Base-by-base conservation (phyloP, 2,113 vertebrate species). In the Aspidoscelis tigris region DNA sequence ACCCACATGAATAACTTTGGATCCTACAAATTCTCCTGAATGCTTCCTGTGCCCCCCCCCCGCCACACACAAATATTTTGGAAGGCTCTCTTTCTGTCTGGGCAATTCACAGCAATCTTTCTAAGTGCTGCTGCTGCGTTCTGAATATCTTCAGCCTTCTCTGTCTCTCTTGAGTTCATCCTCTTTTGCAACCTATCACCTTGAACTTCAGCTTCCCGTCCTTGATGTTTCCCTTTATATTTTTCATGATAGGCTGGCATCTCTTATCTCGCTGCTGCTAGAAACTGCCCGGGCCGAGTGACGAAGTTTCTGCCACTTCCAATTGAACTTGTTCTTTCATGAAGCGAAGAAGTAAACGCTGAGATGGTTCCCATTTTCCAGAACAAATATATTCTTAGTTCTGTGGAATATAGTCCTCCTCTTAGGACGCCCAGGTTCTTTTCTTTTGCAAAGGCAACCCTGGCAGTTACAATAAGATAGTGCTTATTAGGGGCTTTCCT, bases 271-370 rank as follows among this genome's bases (percentile, higher is more conserved):
- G n/a, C 26, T 39, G 65, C 65, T 11, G 33, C 33, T 69, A 76
- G 64, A 24, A 66, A 69, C 44, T 3, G 65, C 44, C 69, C 16
- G 2, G 47, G 47, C 64, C 65, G 55, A 55, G 61, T 7, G n/a
- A 70, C 70, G 55, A 75, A 12, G 33, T 24, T 64, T 21, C 65
- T 55, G 74, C 50, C 47, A 41, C 44, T 69, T 83, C 44, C 76
- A 64, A n/a, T 71, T 81, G 69, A 20, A 44, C 7, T 78, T 58
- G n/a, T 44, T 64, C 47, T 77, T 83, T 76, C 82, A 69, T 69
- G 64, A 69, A 24, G 5, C 41, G 44, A 83, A 76, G 73, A 69
- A 69, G 64, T 73, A 41, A 83, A 76, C 44, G 21, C n/a, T 50
- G 74, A 69, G 47, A 69, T 26, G 9, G 22, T 83, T 58, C 82